Evolutionary conservation across 2,888 invertebrate species (phyloP).

Genomic region (Phaedon cochleariae): DNA sequence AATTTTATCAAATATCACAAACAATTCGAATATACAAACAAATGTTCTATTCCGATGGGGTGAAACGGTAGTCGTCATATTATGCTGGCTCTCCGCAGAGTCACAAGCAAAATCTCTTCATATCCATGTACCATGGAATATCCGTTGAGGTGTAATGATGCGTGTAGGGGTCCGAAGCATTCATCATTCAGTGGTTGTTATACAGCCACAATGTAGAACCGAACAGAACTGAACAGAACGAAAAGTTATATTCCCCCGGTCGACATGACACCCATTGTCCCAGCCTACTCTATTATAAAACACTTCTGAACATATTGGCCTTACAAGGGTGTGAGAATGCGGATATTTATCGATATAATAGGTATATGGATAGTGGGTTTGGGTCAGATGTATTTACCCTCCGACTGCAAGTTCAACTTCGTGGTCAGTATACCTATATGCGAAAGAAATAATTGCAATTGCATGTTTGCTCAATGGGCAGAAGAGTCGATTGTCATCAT

Average conservation of each 20-base stretch:
- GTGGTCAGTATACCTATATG: no score
- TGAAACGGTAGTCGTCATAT: background rate
- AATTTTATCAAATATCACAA: no score
- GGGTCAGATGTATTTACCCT: conserved; percentile 21
- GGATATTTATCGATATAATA: conserved; percentile 43
- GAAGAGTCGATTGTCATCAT: no score
- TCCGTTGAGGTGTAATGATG: conserved; percentile 54
- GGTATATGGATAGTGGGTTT: conserved; percentile 34
- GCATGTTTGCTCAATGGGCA: no score
- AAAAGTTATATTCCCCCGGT: conserved; percentile 44
- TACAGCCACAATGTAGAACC: conserved; percentile 42
- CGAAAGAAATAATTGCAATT: no score
- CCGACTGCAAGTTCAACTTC: no score
- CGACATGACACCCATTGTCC: conserved; percentile 60
- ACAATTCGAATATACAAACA: no score
- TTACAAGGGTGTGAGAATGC: conserved; percentile 54
- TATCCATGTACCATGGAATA: conserved; percentile 16
- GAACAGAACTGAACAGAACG: conserved; percentile 17
- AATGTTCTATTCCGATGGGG: background rate
- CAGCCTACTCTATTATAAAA: conserved; percentile 60
- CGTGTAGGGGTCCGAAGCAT: conserved; percentile 47
- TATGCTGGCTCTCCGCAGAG: background rate
- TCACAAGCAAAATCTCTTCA: conserved; percentile 11
- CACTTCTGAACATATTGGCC: conserved; percentile 61
- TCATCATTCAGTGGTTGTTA: conserved; percentile 42